Base-by-base conservation (phyloP, 2,113 vertebrate genomes). In the Pandion haliaetus region DNA sequence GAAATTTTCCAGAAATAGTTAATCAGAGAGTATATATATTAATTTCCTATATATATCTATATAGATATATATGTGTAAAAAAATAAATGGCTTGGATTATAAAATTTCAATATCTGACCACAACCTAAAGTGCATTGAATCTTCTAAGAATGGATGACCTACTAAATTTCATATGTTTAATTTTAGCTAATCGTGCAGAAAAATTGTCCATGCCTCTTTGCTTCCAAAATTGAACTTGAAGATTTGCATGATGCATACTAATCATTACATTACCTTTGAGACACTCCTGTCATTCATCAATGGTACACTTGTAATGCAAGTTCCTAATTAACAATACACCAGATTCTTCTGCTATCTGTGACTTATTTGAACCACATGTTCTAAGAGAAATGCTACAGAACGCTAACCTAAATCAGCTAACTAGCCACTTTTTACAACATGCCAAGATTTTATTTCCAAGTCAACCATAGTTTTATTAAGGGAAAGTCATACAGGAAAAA, bases 251-350 rank as follows among this genome's bases (percentile, higher is more conserved):
- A 84, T 62, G 59, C 63, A 55, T 90, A 67, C 29, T 95, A 91
- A 86, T 91, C n/a, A 72, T 89, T 86, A 45, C 31, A 76, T 87
- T 85, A 91, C 19, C 49, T 91, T 87, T 96, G 77, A 93, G 42
- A 77, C 32, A 72, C 42, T 94, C 45, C 16, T 90, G 85, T 88
- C 88, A 94, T 83, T 92, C 74, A 83, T 86, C 54, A 86, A 55
- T 86, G 63, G 42, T 72, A 50, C 67, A 86, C 67, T 95, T 96
- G 59, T 78, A 82, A 96, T 80, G 71, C 74, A 92, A 95, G 92
- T 91, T 88, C 38, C 82, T 90, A 57, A 83, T 52, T 83, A 87
- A 88, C 10, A 90, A 83, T 95, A 90, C 36, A 34, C 40, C 12
- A 49, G 17, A 59, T 90, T 96, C 66, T 78, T 73, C 58, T 77